A percentile compares a stretch with the other conserved stretches of the same genome.
phyloP scores from a whole-genome alignment of 2,888 invertebrate species.

The Hyppa rectilinea region DNA sequence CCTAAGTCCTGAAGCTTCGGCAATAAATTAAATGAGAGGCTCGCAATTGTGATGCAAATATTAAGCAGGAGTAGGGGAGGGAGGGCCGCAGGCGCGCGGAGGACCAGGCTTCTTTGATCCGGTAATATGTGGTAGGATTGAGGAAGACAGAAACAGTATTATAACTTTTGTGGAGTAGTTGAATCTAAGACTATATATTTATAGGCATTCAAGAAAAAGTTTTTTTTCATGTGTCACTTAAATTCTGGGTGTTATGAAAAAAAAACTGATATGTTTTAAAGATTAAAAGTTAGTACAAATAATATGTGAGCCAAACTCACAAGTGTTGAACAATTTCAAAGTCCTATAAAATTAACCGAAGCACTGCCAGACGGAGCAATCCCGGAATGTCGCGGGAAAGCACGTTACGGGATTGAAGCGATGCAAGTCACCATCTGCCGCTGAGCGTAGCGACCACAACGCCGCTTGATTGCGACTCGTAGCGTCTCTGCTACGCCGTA shows the following conservation, averaged over 20 bases:
- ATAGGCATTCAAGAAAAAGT: background rate
- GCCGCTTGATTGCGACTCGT: slow-evolving; percentile 56
- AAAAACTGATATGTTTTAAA: background rate
- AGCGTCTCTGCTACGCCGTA: slow-evolving; percentile 31
- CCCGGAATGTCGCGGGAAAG: slow-evolving; percentile 6
- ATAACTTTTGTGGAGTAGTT: background rate
- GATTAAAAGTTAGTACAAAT: background rate
- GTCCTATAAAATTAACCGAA: slow-evolving; percentile 24
- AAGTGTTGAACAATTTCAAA: background rate
- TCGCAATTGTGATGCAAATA: slow-evolving; percentile 62
- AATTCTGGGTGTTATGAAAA: background rate
- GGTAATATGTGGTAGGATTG: background rate
- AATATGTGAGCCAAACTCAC: background rate
- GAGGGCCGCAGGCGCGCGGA: background rate
- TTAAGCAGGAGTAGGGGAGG: background rate
- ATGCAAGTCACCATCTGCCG: slow-evolving; percentile 43
- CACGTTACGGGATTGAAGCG: slow-evolving; percentile 20
- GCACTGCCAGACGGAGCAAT: slow-evolving; percentile 22
- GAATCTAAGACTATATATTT: background rate
- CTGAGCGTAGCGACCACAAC: slow-evolving; percentile 61
- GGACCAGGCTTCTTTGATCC: slow-evolving; percentile 1
- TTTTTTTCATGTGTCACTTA: background rate
- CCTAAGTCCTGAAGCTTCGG: slow-evolving; percentile 35
- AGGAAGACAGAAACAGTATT: background rate
- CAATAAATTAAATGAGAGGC: slow-evolving; percentile 55